Conservation (phyloP, 2,113 vertebrate species). For the Felis chaus region DNA sequence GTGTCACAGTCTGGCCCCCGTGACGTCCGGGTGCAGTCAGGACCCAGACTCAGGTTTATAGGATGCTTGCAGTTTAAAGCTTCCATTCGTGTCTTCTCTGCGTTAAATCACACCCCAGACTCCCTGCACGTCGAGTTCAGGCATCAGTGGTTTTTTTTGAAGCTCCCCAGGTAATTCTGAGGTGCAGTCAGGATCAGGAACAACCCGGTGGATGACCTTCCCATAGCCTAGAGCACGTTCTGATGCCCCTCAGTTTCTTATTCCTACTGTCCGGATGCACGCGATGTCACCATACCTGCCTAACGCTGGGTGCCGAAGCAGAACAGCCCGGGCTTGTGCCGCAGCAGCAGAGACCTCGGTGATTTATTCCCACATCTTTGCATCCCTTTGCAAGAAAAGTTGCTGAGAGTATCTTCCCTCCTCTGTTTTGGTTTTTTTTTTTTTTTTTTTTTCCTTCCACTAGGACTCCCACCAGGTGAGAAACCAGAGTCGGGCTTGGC, state of each 20-base stretch:
- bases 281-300: background rate
- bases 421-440: background rate
- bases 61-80: background rate
- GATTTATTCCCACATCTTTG: background rate
- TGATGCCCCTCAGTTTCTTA: background rate
- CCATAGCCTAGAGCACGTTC: background rate
- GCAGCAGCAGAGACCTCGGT: background rate
- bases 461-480: background rate
- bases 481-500: background rate
- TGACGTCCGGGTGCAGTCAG: background rate
- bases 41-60: background rate
- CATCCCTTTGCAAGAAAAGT: background rate
- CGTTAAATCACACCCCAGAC: background rate
- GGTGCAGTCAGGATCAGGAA: background rate
- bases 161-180: background rate
- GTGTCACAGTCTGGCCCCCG: background rate
- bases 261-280: background rate
- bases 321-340: fast-evolving
- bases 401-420: background rate
- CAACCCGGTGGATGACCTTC: background rate
- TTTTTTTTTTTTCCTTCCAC: background rate
- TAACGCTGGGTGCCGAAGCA: background rate
- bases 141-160: background rate
- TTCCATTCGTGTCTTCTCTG: background rate
- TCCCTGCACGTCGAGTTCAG: background rate